Base-by-base conservation (phyloP, 1,140 invertebrate species). In the Drosophila nannoptera region DNA sequence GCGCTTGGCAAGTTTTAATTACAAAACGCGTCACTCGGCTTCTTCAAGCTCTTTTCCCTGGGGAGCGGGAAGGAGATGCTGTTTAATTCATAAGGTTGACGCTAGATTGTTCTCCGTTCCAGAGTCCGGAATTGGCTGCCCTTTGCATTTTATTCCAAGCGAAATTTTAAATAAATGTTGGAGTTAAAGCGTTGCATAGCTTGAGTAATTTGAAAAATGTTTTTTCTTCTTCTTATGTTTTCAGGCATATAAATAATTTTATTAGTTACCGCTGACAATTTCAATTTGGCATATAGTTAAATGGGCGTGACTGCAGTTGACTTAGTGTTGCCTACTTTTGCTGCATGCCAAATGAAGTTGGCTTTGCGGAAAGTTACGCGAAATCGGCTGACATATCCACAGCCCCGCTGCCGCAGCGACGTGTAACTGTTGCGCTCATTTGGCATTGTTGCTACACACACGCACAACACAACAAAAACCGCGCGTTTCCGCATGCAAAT, bases 101-200 rank as follows among this genome's bases (percentile, higher is more conserved):
- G 66, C 75, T 78, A 32, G 32, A 43, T 68, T 58, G 54, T 58
- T 32, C 62, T 70, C 59, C 65, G 70, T 66, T 80, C 45, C 78
- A 71, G 65, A 66, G 54, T 22, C 8, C 7, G 9, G 45, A 58
- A 65, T 78, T 76, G 49, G 33, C 33, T 36, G 40, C 40, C 8
- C 4, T 14, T 43, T 71, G 56, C 69, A 83, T 84, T 84, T 83
- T 84, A 80, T 76, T 86, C 78, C 84, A 84, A 83, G 80, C 67
- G 64, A 73, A 84, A 83, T 84, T 78, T 84, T 83, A 83, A 76
- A 83, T 83, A 83, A 84, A 83, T 83, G 80, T 84, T 80, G 61
- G 72, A 76, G 61, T 58, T 63, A 59, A 73, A 56, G 61, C 64
- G 58, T 78, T 84, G 78, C 84, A 82, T 82, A 82, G 84, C 78